Conservation (phyloP, 2,113 vertebrate species). For the Oryzias javanicus region DNA sequence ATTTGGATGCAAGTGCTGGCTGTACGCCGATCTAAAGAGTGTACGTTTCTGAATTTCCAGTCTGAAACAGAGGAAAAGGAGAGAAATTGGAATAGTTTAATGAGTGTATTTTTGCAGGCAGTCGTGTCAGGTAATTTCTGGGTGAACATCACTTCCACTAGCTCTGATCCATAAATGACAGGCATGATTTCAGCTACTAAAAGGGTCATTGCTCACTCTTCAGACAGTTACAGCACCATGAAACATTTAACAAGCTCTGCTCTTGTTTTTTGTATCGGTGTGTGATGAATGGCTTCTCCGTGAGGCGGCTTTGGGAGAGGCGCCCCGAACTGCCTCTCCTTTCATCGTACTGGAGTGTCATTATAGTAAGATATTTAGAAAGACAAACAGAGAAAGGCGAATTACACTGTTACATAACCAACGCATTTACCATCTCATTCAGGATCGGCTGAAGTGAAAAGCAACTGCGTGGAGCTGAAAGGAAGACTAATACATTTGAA, state of each 20-base stretch:
- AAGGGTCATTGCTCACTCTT: conserved; percentile 43
- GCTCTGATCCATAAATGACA: conserved; percentile 43
- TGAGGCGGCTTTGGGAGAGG: conserved; percentile 32
- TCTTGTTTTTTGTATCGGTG: conserved; percentile 54
- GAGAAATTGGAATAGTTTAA: conserved; percentile 28
- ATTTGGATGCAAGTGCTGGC: conserved; percentile 14
- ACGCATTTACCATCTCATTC: conserved; percentile 57
- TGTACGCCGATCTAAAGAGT: conserved; percentile 32
- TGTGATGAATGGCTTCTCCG: conserved; percentile 54
- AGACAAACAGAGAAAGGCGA: conserved; percentile 63
- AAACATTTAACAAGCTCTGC: conserved; percentile 60
- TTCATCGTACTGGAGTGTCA: conserved; percentile 61
- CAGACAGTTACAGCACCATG: conserved; percentile 50
- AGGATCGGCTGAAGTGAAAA: conserved; percentile 53
- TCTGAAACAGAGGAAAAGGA: conserved; percentile 56
- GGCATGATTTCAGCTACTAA: conserved; percentile 40
- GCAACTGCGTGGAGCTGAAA: conserved; percentile 64
- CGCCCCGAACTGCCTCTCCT: conserved; percentile 39
- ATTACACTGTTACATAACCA: conserved; percentile 61
- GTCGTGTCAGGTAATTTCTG: conserved; percentile 26
- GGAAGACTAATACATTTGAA: conserved; percentile 61
- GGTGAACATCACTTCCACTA: conserved; percentile 16
- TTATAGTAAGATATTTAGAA: conserved; percentile 66
- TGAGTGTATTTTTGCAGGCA: conserved; percentile 30
- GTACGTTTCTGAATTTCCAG: conserved; percentile 40